phyloP scores from a whole-genome alignment of 2,888 invertebrate genomes.

The Apantesis nais region DNA sequence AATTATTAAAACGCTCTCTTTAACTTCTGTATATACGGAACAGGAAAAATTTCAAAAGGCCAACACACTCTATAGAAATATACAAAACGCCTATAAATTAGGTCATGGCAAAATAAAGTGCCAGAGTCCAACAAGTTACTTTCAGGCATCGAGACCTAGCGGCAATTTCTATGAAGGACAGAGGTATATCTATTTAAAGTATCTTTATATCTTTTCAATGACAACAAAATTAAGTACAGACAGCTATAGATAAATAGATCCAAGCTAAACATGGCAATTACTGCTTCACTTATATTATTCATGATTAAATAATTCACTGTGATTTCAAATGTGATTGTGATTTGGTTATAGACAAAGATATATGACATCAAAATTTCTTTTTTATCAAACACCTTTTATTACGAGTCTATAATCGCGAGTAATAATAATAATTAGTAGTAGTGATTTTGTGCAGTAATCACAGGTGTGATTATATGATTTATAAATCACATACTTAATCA shows the following conservation, averaged over 20 bases:
- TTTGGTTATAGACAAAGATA: too few species aligned
- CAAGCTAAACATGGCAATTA: too few species aligned
- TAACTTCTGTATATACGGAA: not conserved
- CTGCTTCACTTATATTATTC: too few species aligned
- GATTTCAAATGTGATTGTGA: too few species aligned
- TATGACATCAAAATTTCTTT: too few species aligned
- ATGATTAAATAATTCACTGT: too few species aligned
- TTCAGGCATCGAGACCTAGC: conserved; percentile 9
- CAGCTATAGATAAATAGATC: not conserved
- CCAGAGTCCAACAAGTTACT: conserved; percentile 2
- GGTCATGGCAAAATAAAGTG: conserved; percentile 18
- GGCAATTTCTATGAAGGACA: not conserved
- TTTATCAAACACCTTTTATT: too few species aligned
- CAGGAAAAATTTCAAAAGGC: not conserved
- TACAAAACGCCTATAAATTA: conserved; percentile 13
- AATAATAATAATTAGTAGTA: too few species aligned
- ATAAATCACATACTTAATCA: too few species aligned
- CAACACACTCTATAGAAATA: not conserved
- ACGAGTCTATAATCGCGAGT: too few species aligned
- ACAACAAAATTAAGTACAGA: not conserved
- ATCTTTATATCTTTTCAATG: not conserved
- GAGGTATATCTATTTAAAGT: not conserved
- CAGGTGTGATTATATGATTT: too few species aligned
- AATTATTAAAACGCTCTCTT: not conserved
- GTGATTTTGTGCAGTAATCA: too few species aligned